Evolutionary conservation across 2,888 invertebrate genomes (phyloP).

Genomic region (Drosophila lutescens): DNA sequence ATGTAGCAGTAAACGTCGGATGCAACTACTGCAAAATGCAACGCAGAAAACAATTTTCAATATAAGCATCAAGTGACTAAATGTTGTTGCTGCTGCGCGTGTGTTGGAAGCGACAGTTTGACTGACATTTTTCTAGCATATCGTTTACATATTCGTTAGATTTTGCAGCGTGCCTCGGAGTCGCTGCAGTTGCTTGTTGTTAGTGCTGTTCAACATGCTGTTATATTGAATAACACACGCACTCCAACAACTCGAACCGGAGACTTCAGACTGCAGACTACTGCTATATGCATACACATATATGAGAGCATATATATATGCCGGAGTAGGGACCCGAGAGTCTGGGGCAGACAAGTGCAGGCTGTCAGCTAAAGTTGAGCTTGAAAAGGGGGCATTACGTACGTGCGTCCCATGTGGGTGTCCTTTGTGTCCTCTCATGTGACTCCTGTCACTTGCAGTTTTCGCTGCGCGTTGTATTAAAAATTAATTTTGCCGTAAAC

Average conservation of each 20-base stretch:
- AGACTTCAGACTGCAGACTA: slow-evolving; percentile 11
- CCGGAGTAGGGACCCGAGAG: slow-evolving; percentile 16
- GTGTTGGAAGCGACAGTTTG: slow-evolving; percentile 84
- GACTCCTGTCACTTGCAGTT: slow-evolving; percentile 76
- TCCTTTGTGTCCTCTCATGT: slow-evolving; percentile 47
- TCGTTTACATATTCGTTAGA: slow-evolving; percentile 81
- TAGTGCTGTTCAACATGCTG: slow-evolving; percentile 74
- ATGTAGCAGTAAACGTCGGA: slow-evolving; percentile 58
- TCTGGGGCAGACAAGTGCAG: slow-evolving; percentile 57
- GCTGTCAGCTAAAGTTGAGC: slow-evolving; percentile 51
- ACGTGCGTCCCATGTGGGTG: slow-evolving; percentile 19
- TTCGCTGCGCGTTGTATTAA: slow-evolving; percentile 64
- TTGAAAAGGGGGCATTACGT: slow-evolving; percentile 24
- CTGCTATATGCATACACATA: not conserved
- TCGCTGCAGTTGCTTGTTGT: slow-evolving; percentile 67
- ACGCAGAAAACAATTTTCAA: slow-evolving; percentile 79
- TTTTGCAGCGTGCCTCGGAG: slow-evolving; percentile 62
- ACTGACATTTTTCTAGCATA: slow-evolving; percentile 83
- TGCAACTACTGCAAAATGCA: slow-evolving; percentile 73
- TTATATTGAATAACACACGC: slow-evolving; percentile 75
- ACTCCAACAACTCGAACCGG: slow-evolving; percentile 41
- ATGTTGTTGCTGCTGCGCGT: slow-evolving; percentile 66
- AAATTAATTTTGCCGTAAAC: slow-evolving; percentile 67
- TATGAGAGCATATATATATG: not conserved
- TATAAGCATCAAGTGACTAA: slow-evolving; percentile 81